Percentiles rank a stretch among this genome's conserved stretches.
Evolutionary conservation across 2,888 invertebrate species (phyloP).

Genomic region (Cephalotes varians): DNA sequence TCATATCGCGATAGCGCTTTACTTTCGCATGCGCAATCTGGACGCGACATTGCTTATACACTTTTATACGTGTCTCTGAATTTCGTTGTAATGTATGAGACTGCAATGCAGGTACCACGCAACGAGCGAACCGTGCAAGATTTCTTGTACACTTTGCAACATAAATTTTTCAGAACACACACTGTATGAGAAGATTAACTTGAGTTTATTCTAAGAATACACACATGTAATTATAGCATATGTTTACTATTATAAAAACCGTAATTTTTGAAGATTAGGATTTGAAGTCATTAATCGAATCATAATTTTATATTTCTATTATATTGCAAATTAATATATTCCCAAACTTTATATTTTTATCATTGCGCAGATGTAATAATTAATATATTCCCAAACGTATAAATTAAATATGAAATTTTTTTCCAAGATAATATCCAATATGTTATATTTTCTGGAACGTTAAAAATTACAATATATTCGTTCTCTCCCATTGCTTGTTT

Average conservation of each 20-base stretch:
- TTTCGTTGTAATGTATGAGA: conserved; percentile 27
- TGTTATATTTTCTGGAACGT: neutral
- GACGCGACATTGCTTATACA: conserved; percentile 2
- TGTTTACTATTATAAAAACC: neutral
- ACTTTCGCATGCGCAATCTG: neutral
- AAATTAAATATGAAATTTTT: neutral
- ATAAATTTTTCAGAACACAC: neutral
- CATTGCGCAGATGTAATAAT: neutral
- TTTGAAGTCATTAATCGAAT: neutral
- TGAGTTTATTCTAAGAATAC: neutral
- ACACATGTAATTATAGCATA: neutral
- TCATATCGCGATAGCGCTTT: neutral
- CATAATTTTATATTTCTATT: neutral
- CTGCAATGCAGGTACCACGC: neutral
- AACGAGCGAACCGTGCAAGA: neutral
- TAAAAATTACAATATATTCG: neutral
- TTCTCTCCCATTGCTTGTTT: neutral
- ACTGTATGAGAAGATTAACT: neutral
- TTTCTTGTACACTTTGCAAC: conserved; percentile 8
- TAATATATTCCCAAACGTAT: neutral
- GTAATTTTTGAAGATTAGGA: neutral
- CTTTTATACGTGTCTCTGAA: neutral
- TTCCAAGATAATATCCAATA: neutral
- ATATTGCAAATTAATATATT: neutral
- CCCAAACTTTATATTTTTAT: neutral